Evolutionary conservation across 2,888 invertebrate species (phyloP), one percentile per base, ranked within the genome.

Genomic region (Ochropleura plecta): DNA sequence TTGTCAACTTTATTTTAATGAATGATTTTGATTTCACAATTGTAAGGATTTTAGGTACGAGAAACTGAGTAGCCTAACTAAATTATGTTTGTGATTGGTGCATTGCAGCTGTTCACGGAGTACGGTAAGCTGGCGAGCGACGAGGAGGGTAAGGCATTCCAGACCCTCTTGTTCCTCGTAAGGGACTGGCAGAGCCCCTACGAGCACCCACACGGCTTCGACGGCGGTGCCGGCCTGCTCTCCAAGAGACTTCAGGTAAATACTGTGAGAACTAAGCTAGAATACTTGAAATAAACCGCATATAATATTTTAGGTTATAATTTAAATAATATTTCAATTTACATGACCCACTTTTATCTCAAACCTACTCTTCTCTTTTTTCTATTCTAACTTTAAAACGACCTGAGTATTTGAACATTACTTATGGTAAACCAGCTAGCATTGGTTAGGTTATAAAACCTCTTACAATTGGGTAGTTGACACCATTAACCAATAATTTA

Each of bases 171-270:
- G 91, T 98, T 99, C 92, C 96, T 99, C 44, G 98, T 99, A 10
- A 96, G 99, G 70, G 99, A 99, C 94, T 99, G 99, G 99, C 98
- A 98, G 93, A 99, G 98, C 92, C 99, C 99, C 0, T 99, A 99
- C 94, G 99, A 99, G 92, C 97, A 98, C 0, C 96, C 97, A 12
- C 99, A 99, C 94, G 99, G 99, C 0, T 97, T 98, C 0, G 96
- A 97, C 0, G 99, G 99, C 0, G 99, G 99, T 0, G 97, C 97
- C 83, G 97, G 97, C 85, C 98, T 99, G 72, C 96, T 99, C 8
- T 97, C 98, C 78, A 98, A 98, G 86, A 97, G 99, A 82, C 96
- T 99, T 7, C 97, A 98, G 96, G 98, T 98, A 76, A 75, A 46
- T 16, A 70, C 10, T 40, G 30, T 30, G 30, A 30, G 30, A 30